Evolutionary conservation across 2,888 invertebrate species (phyloP), one percentile per base, ranked within the genome.

Genomic region (Torymus auratus): DNA sequence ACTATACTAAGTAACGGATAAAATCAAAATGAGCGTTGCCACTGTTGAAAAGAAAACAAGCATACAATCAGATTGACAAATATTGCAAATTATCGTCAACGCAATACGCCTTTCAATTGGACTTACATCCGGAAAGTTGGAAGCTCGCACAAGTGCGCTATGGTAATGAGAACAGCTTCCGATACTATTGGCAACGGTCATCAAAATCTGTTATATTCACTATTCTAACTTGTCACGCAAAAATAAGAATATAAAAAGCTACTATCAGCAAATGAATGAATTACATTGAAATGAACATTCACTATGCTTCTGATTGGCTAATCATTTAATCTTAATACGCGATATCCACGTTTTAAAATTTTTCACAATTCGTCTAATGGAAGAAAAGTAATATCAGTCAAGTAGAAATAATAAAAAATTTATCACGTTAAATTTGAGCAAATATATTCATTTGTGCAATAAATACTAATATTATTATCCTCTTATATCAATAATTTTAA

Each of bases 21-120:
- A 77, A 76, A 77, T 81, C 60, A 41, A 7, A 28, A 28, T 69
- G 78, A 67, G 72, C 78, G 71, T 77, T 60, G 71, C 71, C 69
- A 20, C 62, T 50, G 41, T 71, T 70, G 60, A 23, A 17, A 53
- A 65, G 65, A 7, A 41, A 41, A 5, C 7, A 41, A 56, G 61
- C 62, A 68, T 70, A 65, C 60, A 12, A 76, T 72, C 23, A 28
- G 50, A 55, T 20, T 70, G 55, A n/a, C 20, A 53, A 69, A 64
- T 69, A 78, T 81, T 78, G 74, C 78, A 74, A 58, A 61, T 67
- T 56, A 52, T 20, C 53, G 56, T 50, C 60, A 13, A 73, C 53
- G 14, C 69, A 60, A 74, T 58, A 70, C 15, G 2, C 53, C 28
- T 76, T 68, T 23, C 41, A 69, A 64, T 77, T 69, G 65, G 69